Conservation (phyloP, 2,797 vertebrate species). For the Paratrypauchen microcephalus region DNA sequence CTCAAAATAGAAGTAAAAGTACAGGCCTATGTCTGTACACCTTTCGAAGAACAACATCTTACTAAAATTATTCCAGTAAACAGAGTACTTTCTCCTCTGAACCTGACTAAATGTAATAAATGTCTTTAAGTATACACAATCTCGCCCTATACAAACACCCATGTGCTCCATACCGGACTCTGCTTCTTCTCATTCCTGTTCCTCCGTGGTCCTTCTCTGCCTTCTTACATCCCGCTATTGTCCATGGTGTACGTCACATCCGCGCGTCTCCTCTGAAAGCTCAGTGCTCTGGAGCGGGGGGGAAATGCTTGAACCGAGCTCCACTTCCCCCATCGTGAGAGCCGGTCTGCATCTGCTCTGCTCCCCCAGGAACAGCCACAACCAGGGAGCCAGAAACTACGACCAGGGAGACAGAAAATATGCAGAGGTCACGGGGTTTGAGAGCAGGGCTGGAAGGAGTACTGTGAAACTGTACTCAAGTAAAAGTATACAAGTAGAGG, state of each 20-base stretch:
- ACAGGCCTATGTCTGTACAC: too few species aligned
- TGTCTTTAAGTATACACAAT: neutral
- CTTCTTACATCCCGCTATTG: conserved; percentile 98
- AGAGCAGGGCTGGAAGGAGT: too few species aligned
- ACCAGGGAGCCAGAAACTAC: conserved; percentile 88
- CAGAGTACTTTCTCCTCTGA: too few species aligned
- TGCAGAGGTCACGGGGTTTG: conserved; percentile 91
- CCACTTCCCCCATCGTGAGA: conserved; percentile 90
- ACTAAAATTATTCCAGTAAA: too few species aligned
- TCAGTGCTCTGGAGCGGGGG: conserved; percentile 33
- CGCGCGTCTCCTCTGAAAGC: neutral
- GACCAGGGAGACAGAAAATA: conserved; percentile 93
- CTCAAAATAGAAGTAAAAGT: too few species aligned
- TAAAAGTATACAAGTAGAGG: too few species aligned
- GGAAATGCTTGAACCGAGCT: conserved; percentile 91
- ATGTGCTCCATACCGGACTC: conserved; percentile 58
- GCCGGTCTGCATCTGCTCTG: conserved; percentile 88
- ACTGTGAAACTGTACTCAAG: too few species aligned
- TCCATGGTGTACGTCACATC: conserved; percentile 89
- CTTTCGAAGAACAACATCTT: too few species aligned
- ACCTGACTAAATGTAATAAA: neutral
- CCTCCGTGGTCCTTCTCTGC: conserved; percentile 84
- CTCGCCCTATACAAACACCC: conserved; percentile 19
- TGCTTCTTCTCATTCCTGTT: conserved; percentile 49
- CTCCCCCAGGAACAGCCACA: conserved; percentile 84